Evolutionary conservation across 2,888 invertebrate species (phyloP).

Genomic region (Shargacucullia verbasci): DNA sequence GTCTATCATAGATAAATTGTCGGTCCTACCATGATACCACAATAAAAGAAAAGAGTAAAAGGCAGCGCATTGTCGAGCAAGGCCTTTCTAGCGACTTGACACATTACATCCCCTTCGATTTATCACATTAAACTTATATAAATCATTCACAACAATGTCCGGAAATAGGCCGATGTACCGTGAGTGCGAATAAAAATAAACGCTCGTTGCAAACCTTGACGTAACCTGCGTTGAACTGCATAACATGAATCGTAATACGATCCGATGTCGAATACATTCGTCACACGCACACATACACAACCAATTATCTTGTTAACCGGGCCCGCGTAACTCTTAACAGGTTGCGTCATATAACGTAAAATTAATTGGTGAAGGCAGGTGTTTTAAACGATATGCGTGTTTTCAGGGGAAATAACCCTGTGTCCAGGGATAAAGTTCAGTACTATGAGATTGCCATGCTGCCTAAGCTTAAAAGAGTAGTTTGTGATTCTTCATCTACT

Average conservation of each 20-base stretch:
- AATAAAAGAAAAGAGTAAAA: too few relatives aligned
- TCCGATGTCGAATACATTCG: conserved; percentile 44
- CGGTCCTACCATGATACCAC: too few relatives aligned
- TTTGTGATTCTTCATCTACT: too few relatives aligned
- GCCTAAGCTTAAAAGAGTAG: too few relatives aligned
- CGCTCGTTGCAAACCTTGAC: conserved; percentile 52
- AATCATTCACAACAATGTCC: conserved; percentile 54
- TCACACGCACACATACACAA: conserved; percentile 32
- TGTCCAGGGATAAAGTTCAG: too few relatives aligned
- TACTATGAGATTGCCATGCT: too few relatives aligned
- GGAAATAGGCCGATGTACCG: conserved; percentile 51
- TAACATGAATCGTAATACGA: conserved; percentile 52
- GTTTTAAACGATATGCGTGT: too few relatives aligned
- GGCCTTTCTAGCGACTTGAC: too few relatives aligned
- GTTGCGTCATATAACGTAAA: conserved; percentile 43
- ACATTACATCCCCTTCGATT: too few relatives aligned
- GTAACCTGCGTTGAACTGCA: conserved; percentile 57
- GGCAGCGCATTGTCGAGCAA: too few relatives aligned
- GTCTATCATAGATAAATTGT: too few relatives aligned
- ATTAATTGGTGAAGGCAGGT: conserved; percentile 42
- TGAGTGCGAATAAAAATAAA: conserved; percentile 53
- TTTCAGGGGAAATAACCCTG: too few relatives aligned
- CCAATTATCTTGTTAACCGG: conserved; percentile 51
- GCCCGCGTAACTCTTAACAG: conserved; percentile 30
- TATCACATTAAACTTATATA: not conserved